Percentiles rank a stretch among this genome's conserved stretches.
These are phyloP conservation scores for Puma concolor DNA, from an alignment of 2,113 vertebrate species.

Conservation along the genomic window DNA sequence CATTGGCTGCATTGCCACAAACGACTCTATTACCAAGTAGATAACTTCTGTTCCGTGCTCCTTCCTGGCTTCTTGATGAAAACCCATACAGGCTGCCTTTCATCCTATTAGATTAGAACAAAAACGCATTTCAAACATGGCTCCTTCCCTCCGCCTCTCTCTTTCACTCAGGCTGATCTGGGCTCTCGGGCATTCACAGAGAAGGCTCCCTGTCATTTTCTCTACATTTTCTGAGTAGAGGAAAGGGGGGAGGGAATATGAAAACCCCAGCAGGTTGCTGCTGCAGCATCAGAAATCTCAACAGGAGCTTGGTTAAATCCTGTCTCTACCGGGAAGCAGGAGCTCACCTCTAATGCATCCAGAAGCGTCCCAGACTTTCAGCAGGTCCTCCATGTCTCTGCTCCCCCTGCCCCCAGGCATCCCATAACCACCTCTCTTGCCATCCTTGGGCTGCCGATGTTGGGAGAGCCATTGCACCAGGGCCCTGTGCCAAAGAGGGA, in stretches of 20 bases:
- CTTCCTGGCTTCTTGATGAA: not conserved
- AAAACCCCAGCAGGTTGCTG: not conserved
- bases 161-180: not conserved
- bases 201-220: constrained; percentile 47
- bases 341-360: not conserved
- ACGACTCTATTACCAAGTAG: not conserved
- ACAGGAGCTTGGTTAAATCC: not conserved
- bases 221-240: not conserved
- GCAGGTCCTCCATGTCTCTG: not conserved
- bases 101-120: not conserved
- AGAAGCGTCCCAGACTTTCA: not conserved
- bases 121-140: not conserved
- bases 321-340: not conserved
- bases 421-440: not conserved
- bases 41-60: not conserved
- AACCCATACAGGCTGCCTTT: not conserved
- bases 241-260: not conserved
- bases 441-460: not conserved
- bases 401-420: not conserved
- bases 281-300: not conserved
- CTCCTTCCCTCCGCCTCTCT: not conserved
- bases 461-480: rapidly evolving
- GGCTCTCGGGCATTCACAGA: not conserved
- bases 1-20: not conserved
- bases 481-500: not conserved